Evolutionary conservation across 30 jellyfish, hydroid and myxozoan species (phyloP).

Genomic region (Cassiopea xamachana): DNA sequence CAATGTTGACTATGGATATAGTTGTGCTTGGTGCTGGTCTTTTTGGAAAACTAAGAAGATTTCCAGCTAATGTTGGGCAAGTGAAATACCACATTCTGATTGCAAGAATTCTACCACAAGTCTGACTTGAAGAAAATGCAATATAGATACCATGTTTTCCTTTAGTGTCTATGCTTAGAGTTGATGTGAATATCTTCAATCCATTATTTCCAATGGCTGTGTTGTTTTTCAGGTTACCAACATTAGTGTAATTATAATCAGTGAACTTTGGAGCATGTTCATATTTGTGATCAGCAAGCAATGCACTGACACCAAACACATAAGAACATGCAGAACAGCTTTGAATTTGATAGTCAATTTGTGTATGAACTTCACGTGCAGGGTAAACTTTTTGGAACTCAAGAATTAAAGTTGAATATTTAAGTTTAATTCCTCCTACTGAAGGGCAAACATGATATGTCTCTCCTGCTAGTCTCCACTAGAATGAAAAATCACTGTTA

Average conservation of each 20-base stretch:
- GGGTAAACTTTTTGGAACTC: not conserved
- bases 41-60: slow-evolving; percentile 28
- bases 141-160: slow-evolving; percentile 35
- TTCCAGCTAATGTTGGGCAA: slow-evolving; percentile 75
- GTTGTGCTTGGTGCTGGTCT: slow-evolving; percentile 60
- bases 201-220: not conserved
- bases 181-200: not conserved
- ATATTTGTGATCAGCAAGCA: not conserved
- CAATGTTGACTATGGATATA: not conserved
- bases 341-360: not conserved
- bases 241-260: not conserved
- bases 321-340: slow-evolving; percentile 28
- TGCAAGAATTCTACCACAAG: slow-evolving; percentile 29
- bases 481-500: not conserved
- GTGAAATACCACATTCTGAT: slow-evolving; percentile 8
- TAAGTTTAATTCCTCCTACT: not conserved
- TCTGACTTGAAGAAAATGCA: slow-evolving; percentile 37
- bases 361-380: not conserved
- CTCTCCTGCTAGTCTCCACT: not conserved
- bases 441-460: not conserved
- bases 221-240: slow-evolving; percentile 4
- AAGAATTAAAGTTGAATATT: not conserved
- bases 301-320: slow-evolving; percentile 7
- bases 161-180: not conserved
- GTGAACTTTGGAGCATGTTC: not conserved